Evolutionary conservation across 2,113 vertebrate species (phyloP).

Genomic region (Hypanus sabinus): DNA sequence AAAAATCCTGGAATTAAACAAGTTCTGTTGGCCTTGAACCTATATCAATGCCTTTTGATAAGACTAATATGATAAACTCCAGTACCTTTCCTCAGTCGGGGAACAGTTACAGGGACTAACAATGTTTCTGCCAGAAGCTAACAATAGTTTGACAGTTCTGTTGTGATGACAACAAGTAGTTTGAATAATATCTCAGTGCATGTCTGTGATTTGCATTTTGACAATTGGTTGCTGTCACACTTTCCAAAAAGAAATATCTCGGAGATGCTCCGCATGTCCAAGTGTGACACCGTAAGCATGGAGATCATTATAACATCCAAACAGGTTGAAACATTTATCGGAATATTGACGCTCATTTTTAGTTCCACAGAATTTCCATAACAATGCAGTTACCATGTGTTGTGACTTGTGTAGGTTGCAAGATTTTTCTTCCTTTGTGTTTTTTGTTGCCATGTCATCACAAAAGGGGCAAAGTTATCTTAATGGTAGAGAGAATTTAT

Average conservation of each 20-base stretch:
- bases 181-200: background rate
- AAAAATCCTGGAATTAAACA: background rate
- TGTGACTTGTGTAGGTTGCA: background rate
- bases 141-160: too few species aligned
- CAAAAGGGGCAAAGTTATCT: background rate
- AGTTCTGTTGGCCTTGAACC: background rate
- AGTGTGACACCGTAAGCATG: background rate
- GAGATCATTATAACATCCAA: background rate
- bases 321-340: constrained; percentile 21
- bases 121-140: background rate
- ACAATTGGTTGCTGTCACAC: background rate
- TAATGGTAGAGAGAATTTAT: constrained; percentile 1
- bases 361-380: background rate
- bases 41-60: background rate
- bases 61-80: background rate
- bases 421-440: background rate
- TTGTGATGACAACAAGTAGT: background rate
- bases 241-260: background rate
- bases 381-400: background rate
- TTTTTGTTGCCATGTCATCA: background rate
- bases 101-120: background rate
- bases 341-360: background rate
- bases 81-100: background rate
- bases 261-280: background rate
- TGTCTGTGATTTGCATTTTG: background rate